Evolutionary conservation across 2,113 vertebrate genomes (phyloP).

Genomic region (Collichthys lucidus): DNA sequence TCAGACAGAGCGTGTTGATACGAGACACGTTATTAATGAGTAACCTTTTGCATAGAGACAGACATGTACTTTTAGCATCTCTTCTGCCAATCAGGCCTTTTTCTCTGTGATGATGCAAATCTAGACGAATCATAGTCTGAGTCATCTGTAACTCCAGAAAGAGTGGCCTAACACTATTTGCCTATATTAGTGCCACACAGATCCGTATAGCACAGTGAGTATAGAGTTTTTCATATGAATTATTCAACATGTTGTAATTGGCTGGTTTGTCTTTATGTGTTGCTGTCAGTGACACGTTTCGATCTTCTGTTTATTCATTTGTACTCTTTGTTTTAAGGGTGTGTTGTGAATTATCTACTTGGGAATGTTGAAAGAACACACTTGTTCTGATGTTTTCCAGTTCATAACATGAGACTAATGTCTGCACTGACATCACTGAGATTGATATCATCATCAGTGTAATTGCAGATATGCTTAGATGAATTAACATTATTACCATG

Average conservation of each 20-base stretch:
- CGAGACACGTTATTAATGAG: constrained; percentile 31
- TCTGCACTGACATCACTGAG: neutral
- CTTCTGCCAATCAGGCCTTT: constrained; percentile 32
- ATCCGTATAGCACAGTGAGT: neutral
- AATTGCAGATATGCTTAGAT: neutral
- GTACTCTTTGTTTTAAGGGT: neutral
- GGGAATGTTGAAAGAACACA: neutral
- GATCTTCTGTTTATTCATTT: neutral
- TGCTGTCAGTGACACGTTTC: neutral
- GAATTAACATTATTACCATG: neutral
- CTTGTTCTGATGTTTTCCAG: neutral
- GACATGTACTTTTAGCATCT: constrained; percentile 28
- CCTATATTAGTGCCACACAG: neutral
- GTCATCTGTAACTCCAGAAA: constrained; percentile 35
- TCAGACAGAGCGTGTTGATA: constrained; percentile 23
- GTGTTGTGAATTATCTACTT: neutral
- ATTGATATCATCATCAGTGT: neutral
- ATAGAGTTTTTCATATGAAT: neutral
- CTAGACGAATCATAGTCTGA: constrained; percentile 26
- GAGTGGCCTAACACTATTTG: constrained; percentile 9
- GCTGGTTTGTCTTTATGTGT: neutral
- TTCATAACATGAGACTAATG: neutral
- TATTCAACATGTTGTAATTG: neutral
- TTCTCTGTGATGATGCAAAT: constrained; percentile 46
- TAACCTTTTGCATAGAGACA: constrained; percentile 41